These are phyloP conservation scores for Platycheirus albimanus DNA, from an alignment of 2,888 invertebrate species.

Conservation along the genomic window DNA sequence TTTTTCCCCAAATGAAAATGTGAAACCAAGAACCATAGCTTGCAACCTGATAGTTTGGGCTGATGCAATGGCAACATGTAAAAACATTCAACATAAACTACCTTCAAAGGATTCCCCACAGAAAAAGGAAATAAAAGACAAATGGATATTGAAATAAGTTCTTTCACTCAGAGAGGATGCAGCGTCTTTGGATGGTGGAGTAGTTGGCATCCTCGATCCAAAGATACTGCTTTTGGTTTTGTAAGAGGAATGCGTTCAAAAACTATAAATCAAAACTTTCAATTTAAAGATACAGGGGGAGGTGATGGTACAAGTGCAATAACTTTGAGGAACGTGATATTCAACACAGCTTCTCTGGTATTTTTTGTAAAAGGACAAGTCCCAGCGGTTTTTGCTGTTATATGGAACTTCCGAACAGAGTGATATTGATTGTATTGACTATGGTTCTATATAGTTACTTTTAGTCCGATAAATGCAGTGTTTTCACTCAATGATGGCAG, in stretches of 20 bases:
- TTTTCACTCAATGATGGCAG: conserved; percentile 29
- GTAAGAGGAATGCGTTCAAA: conserved; percentile 68
- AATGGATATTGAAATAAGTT: conserved; percentile 69
- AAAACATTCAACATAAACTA: not conserved
- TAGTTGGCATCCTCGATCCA: not conserved
- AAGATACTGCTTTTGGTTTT: conserved; percentile 19
- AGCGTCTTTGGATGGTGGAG: conserved; percentile 38
- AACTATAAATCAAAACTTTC: conserved; percentile 77
- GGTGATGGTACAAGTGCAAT: conserved; percentile 52
- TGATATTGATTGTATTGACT: conserved; percentile 67
- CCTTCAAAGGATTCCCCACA: conserved; percentile 20
- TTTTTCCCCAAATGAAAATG: not conserved
- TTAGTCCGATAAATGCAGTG: conserved; percentile 32
- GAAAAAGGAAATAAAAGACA: conserved; percentile 55
- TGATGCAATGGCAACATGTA: conserved; percentile 7
- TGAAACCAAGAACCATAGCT: not conserved
- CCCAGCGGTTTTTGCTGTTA: conserved; percentile 40
- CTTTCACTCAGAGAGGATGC: conserved; percentile 53
- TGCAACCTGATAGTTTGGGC: not conserved
- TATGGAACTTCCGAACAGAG: conserved; percentile 16
- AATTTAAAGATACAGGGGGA: conserved; percentile 60
- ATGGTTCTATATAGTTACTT: conserved; percentile 21
- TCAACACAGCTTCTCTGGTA: conserved; percentile 20
- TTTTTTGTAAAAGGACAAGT: conserved; percentile 34
- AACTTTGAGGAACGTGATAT: conserved; percentile 43